Conservation (phyloP, 2,888 invertebrate species). For the Hydraecia micacea region DNA sequence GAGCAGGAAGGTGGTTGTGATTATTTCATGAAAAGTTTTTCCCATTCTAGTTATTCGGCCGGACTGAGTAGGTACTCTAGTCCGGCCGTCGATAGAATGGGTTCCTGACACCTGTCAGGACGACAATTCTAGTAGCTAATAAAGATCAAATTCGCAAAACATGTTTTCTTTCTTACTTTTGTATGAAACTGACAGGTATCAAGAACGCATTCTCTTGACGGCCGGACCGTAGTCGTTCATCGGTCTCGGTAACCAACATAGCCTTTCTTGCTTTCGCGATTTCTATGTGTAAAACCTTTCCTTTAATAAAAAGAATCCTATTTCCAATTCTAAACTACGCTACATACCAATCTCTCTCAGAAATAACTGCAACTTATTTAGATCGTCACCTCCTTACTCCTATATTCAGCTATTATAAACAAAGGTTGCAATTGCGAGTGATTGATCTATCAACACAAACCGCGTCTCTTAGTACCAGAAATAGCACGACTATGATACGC, state of each 20-base stretch:
- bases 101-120: too few species aligned
- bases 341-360: not conserved
- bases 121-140: not conserved
- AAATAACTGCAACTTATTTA: not conserved
- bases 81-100: too few species aligned
- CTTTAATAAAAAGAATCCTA: too few species aligned
- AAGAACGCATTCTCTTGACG: not conserved
- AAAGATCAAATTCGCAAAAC: not conserved
- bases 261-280: too few species aligned
- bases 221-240: not conserved
- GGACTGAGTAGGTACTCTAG: too few species aligned
- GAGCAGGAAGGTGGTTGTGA: not conserved
- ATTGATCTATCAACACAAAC: constrained; percentile 24
- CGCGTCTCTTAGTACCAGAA: not conserved
- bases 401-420: not conserved
- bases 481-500: not conserved
- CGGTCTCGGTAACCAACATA: not conserved
- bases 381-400: not conserved
- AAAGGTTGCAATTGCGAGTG: not conserved
- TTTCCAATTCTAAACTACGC: too few species aligned
- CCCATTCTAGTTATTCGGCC: not conserved
- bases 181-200: not conserved
- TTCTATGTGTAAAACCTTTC: not conserved
- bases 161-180: too few species aligned
- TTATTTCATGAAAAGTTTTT: not conserved